These are phyloP conservation scores for Brachylomia viminalis DNA, from an alignment of 2,888 invertebrate species.

Conservation along the genomic window DNA sequence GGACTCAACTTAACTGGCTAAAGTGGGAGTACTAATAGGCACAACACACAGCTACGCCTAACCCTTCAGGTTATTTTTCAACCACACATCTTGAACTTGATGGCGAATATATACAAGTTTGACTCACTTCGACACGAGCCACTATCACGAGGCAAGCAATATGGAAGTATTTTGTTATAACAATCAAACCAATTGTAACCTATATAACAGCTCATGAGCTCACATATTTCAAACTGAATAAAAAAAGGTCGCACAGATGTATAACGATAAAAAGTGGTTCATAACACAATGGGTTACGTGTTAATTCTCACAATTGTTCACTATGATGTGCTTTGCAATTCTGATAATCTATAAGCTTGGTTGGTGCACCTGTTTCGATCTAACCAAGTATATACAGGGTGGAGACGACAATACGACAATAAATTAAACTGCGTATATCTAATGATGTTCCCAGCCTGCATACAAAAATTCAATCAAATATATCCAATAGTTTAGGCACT, in stretches of 20 bases:
- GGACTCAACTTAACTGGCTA: too few species aligned
- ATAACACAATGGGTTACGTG: conserved; percentile 50
- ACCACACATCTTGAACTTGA: conserved; percentile 22
- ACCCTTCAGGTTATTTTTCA: background rate
- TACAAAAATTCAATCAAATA: too few species aligned
- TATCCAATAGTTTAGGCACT: too few species aligned
- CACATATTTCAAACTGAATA: conserved; percentile 25
- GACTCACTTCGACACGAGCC: conserved; percentile 17
- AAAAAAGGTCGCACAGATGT: conserved; percentile 48
- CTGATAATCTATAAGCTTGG: conserved; percentile 27
- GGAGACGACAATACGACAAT: too few species aligned
- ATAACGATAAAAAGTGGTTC: conserved; percentile 52
- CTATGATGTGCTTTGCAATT: conserved; percentile 34
- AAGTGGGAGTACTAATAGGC: too few species aligned
- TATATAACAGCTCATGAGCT: conserved; percentile 28
- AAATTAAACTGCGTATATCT: too few species aligned
- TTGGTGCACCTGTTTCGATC: conserved; percentile 32
- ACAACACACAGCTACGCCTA: too few species aligned
- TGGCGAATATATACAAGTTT: conserved; percentile 7
- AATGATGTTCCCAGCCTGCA: too few species aligned
- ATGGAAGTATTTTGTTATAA: conserved; percentile 18
- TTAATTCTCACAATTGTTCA: conserved; percentile 58
- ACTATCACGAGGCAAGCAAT: conserved; percentile 16
- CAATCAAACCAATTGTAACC: conserved; percentile 33
- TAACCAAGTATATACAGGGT: background rate